phyloP scores from a whole-genome alignment of 1,140 invertebrate genomes.

The Aphidius ervi region DNA sequence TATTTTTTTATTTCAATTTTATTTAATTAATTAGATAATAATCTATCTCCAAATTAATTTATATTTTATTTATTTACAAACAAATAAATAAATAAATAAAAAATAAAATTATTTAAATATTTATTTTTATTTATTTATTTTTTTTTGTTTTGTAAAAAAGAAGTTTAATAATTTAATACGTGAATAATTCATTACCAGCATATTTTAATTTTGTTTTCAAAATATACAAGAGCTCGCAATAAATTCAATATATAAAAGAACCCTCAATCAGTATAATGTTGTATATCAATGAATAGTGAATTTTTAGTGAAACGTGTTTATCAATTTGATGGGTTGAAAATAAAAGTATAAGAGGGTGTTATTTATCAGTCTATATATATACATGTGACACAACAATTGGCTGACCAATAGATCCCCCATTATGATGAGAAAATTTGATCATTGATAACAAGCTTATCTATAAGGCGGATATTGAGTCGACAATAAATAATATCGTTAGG shows the following conservation, averaged over 20 bases:
- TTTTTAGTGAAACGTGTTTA: background rate
- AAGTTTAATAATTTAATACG: background rate
- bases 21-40: background rate
- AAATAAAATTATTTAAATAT: background rate
- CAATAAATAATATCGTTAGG: constrained; percentile 28
- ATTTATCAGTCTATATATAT: background rate
- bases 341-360: too few species aligned
- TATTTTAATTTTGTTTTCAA: constrained; percentile 36
- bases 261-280: background rate
- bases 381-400: constrained; percentile 29
- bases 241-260: background rate
- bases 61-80: background rate
- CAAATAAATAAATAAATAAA: background rate
- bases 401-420: constrained; percentile 32
- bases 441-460: constrained; percentile 39
- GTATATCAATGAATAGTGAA: constrained; percentile 1
- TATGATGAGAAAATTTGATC: constrained; percentile 25
- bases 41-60: background rate
- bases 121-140: background rate
- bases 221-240: constrained; percentile 23
- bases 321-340: too few species aligned
- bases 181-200: constrained; percentile 26
- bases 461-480: constrained; percentile 34
- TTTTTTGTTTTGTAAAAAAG: background rate
- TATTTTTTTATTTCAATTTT: background rate